Evolutionary conservation across 2,113 vertebrate genomes (phyloP).

Genomic region (Anolis sagrei): DNA sequence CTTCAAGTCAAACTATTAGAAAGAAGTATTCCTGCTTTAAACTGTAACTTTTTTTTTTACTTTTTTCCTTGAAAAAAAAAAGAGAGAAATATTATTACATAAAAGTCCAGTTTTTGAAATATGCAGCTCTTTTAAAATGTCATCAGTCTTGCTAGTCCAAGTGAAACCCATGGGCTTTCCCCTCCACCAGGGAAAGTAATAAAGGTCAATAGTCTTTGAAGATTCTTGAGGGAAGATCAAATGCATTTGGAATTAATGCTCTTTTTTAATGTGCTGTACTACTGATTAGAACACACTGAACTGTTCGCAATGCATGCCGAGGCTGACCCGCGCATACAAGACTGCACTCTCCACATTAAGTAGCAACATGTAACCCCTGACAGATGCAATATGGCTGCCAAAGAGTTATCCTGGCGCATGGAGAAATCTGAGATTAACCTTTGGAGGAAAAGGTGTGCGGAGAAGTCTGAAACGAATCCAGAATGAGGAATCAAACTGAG

Average conservation of each 20-base stretch:
- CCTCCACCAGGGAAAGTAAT: neutral
- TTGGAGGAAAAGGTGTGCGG: neutral
- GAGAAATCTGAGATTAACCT: slow-evolving; percentile 7
- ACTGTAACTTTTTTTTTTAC: neutral
- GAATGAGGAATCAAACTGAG: neutral
- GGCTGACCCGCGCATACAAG: neutral
- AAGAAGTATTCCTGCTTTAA: neutral
- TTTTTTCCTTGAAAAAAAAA: neutral
- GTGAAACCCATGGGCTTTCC: neutral
- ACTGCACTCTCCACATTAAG: neutral
- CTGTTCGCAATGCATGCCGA: neutral
- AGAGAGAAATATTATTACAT: neutral
- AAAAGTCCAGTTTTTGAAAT: slow-evolving; percentile 27
- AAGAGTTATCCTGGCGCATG: neutral
- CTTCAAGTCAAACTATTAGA: accelerated
- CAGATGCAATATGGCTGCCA: neutral
- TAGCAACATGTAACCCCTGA: neutral
- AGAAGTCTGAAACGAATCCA: neutral
- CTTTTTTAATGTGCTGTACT: neutral
- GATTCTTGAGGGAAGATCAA: slow-evolving; percentile 29
- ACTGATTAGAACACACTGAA: neutral
- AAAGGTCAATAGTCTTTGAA: slow-evolving; percentile 42
- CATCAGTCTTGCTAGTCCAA: slow-evolving; percentile 14
- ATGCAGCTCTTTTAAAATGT: slow-evolving; percentile 9
- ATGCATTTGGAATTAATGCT: neutral